Evolutionary conservation across 2,113 vertebrate species (phyloP), one percentile per base, ranked within the genome.

Genomic region (Triplophysa rosa): DNA sequence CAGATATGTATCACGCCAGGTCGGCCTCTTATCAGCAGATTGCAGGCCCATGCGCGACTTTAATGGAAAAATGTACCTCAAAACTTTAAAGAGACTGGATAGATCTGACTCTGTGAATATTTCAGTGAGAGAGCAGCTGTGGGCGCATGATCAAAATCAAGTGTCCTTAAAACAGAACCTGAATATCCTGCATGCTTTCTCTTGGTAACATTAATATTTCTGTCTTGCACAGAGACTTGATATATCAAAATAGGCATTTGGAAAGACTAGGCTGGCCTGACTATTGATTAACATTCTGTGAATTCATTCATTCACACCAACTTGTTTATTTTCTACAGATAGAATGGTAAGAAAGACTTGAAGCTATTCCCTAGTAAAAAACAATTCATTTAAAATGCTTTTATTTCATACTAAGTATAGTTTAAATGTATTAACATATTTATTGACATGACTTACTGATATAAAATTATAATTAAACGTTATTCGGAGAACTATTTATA

Each of bases 1-100:
- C 87, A 88, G 91, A 92, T 92, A 85, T 77, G 85, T 90, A 92
- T 92, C 89, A 88, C 82, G 71, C 71, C 71, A 47, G 83, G 64
- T 54, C 24, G 45, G 24, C 73, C 19, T 81, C 88, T 91, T 93
- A 93, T 92, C 90, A 89, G 86, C 86, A 88, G 87, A 87, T 90
- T 80, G 81, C 90, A 91, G 91, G 74, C 74, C 47, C 73, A 65
- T 65, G 73, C 45, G 29, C 0, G 6, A 52, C 11, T 54, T 49
- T 65, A 54, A 76, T 76, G 73, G 45, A 37, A 76, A 73, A 33
- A 54, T 52, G 8, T 54, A 6, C 49, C 26, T 37, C 24, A 16
- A 52, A 77, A 64, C 42, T 77, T 77, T 77, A 77, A 54, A 37
- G 64, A 54, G 62, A 37, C 73, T 65, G 3, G 6, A 3, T 8